Percentiles rank a stretch among this genome's conserved stretches.
Evolutionary conservation across 2,888 invertebrate species (phyloP).

Genomic region (Sialis fuliginosa): DNA sequence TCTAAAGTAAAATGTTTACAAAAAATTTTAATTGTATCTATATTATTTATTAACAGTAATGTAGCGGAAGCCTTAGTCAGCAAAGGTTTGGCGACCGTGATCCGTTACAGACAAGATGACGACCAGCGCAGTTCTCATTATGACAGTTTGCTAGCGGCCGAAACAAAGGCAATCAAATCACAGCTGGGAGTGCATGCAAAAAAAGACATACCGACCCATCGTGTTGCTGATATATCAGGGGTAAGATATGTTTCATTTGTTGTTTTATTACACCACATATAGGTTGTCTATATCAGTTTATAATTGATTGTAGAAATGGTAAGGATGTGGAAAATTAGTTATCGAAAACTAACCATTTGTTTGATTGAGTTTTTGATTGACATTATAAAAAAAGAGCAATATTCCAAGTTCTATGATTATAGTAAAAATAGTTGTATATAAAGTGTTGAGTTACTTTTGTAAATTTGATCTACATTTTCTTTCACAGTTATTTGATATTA

Average conservation of each 20-base stretch:
- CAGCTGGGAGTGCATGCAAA: constrained; percentile 68
- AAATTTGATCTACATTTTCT: too few relatives aligned
- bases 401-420: too few relatives aligned
- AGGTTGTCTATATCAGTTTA: too few relatives aligned
- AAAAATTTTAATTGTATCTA: background rate
- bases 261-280: too few relatives aligned
- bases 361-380: too few relatives aligned
- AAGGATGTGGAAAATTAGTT: background rate
- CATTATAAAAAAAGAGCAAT: too few relatives aligned
- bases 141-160: constrained; percentile 82
- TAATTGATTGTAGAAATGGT: background rate
- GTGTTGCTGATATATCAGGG: constrained; percentile 74
- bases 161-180: constrained; percentile 80
- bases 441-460: too few relatives aligned
- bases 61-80: constrained; percentile 84
- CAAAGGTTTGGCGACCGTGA: constrained; percentile 84
- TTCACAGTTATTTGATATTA: too few relatives aligned
- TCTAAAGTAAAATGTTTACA: background rate
- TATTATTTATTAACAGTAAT: constrained; percentile 40
- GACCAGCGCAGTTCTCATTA: constrained; percentile 90
- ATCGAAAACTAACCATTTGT: too few relatives aligned
- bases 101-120: constrained; percentile 88
- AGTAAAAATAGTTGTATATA: too few relatives aligned
- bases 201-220: constrained; percentile 68
- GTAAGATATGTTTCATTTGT: constrained; percentile 21